These are phyloP conservation scores for Enteromius anoplus DNA, from an alignment of 2,797 vertebrate genomes.

Conservation along the genomic window DNA sequence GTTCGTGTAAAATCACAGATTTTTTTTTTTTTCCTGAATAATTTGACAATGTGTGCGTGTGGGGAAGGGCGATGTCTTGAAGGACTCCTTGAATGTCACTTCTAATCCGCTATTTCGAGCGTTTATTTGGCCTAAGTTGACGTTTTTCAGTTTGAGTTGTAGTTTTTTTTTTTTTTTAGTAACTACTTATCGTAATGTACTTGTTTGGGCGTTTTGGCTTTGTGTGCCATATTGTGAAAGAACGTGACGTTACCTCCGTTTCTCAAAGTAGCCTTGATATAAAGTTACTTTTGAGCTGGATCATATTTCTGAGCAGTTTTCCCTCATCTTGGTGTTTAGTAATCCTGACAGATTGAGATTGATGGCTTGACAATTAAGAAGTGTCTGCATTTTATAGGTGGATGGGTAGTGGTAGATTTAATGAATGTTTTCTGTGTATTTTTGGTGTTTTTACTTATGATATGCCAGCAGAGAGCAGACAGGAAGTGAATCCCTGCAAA, in stretches of 20 bases:
- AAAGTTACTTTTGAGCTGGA: not conserved
- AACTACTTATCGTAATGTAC: not conserved
- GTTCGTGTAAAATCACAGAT: not conserved
- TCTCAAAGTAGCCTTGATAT: not conserved
- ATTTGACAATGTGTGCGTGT: not conserved
- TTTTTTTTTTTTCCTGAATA: not conserved
- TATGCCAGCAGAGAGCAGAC: too few relatives aligned
- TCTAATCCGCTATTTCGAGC: not conserved
- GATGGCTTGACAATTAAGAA: not conserved
- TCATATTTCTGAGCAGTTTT: not conserved
- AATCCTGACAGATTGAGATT: not conserved
- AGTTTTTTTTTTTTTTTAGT: not conserved
- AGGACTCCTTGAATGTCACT: slow-evolving; percentile 55
- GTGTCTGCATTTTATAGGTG: not conserved
- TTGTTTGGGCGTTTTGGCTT: not conserved
- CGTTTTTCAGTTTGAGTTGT: not conserved
- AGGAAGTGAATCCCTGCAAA: too few relatives aligned
- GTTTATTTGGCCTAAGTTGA: not conserved
- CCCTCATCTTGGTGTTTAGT: not conserved
- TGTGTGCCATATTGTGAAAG: not conserved
- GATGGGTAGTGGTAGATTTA: not conserved
- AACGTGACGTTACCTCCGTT: not conserved
- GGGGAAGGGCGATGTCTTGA: slow-evolving; percentile 22
- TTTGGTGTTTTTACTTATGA: too few relatives aligned
- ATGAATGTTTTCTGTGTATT: too few relatives aligned